Conservation (phyloP, 2,888 invertebrate species). For the Nephrotoma guestfalica region DNA sequence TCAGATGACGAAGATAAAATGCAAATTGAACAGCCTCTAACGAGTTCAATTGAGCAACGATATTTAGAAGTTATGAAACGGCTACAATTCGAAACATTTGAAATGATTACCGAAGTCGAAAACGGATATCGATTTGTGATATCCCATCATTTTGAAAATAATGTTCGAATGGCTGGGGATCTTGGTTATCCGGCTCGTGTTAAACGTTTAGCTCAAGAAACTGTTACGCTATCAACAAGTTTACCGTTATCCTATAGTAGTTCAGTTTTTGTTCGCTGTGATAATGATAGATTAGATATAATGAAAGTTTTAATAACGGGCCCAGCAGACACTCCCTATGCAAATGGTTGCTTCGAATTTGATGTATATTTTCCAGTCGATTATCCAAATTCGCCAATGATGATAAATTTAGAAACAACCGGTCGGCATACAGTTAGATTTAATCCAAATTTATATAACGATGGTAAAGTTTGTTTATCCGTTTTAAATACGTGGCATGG, state of each 20-base stretch:
- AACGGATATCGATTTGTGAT: slow-evolving; percentile 69
- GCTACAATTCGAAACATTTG: slow-evolving; percentile 82
- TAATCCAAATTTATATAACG: slow-evolving; percentile 88
- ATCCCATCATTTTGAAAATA: slow-evolving; percentile 79
- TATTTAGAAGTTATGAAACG: slow-evolving; percentile 80
- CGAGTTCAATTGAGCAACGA: slow-evolving; percentile 50
- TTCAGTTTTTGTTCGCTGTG: slow-evolving; percentile 89
- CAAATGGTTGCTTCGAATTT: slow-evolving; percentile 82
- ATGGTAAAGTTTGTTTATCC: slow-evolving; percentile 89
- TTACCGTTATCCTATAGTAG: slow-evolving; percentile 86
- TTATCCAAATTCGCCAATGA: slow-evolving; percentile 72
- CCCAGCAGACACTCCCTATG: slow-evolving; percentile 82
- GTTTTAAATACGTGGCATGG: slow-evolving; percentile 96
- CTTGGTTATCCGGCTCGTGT: slow-evolving; percentile 75
- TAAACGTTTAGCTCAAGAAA: slow-evolving; percentile 87
- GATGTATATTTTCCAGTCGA: slow-evolving; percentile 83
- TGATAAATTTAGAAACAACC: slow-evolving; percentile 81
- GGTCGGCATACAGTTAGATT: slow-evolving; percentile 80
- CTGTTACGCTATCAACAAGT: slow-evolving; percentile 82
- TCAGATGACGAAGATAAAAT: slow-evolving; percentile 16
- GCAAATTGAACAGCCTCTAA: slow-evolving; percentile 35
- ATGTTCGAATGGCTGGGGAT: slow-evolving; percentile 73
- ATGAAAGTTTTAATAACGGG: slow-evolving; percentile 85
- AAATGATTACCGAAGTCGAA: slow-evolving; percentile 74
- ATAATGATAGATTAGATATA: slow-evolving; percentile 83